Conservation (phyloP, 2,797 vertebrate genomes). For the Hozukius guyotensis region DNA sequence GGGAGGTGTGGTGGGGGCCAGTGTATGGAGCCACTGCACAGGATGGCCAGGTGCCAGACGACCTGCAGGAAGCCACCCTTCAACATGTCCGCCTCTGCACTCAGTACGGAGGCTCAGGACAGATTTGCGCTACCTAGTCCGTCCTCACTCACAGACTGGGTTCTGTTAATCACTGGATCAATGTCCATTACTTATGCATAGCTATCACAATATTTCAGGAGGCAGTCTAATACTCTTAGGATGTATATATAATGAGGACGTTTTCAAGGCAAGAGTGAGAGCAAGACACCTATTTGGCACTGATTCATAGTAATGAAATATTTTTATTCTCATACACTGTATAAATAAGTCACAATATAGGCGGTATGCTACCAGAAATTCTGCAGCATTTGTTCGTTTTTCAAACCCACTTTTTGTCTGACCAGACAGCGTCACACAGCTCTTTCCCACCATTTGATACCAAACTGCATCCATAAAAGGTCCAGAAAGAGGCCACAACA, state of each 20-base stretch:
- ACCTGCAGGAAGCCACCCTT: constrained; percentile 46
- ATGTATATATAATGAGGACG: constrained; percentile 17
- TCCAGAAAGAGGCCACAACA: constrained; percentile 35
- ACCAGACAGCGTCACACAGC: constrained; percentile 20
- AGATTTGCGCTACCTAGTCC: constrained; percentile 32
- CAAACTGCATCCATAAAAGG: constrained; percentile 23
- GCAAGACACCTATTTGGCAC: neutral
- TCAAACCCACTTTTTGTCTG: neutral
- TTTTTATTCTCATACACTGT: neutral
- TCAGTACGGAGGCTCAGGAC: constrained; percentile 6
- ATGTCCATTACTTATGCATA: constrained; percentile 49
- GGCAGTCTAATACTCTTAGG: neutral
- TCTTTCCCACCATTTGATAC: constrained; percentile 15
- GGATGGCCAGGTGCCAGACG: constrained; percentile 60
- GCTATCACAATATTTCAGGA: constrained; percentile 33
- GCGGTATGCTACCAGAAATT: neutral
- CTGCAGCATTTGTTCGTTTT: neutral
- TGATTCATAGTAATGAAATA: neutral
- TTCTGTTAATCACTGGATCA: constrained; percentile 53
- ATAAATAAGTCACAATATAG: neutral
- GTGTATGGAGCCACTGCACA: constrained; percentile 23
- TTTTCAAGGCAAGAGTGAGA: constrained; percentile 19
- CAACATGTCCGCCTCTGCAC: constrained; percentile 26
- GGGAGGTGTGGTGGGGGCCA: constrained; percentile 24
- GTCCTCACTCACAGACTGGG: constrained; percentile 1